phyloP scores from a whole-genome alignment of 2,888 invertebrate genomes.

The Kryphioiulus occultus region DNA sequence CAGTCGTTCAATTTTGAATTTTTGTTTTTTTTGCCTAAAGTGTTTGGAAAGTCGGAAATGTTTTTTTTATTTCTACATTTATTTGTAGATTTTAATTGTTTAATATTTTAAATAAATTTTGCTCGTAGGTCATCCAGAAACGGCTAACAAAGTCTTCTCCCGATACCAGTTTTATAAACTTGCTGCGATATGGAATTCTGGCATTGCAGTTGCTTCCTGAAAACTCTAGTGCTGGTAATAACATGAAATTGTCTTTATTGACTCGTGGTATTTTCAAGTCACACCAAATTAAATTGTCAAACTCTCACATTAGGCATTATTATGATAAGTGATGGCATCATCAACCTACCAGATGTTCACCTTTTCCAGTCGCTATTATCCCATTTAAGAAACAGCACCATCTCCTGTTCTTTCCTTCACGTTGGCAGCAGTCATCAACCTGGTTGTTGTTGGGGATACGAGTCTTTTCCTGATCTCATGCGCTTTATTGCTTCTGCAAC shows the following conservation, averaged over 20 bases:
- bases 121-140: background rate
- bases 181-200: conserved; percentile 78
- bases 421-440: conserved; percentile 74
- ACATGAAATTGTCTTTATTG: conserved; percentile 58
- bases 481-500: conserved; percentile 78
- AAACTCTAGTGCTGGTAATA: conserved; percentile 74
- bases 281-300: background rate
- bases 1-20: too few species aligned
- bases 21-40: too few species aligned
- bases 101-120: background rate
- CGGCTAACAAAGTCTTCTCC: conserved; percentile 61
- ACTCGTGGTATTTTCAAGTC: background rate
- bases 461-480: conserved; percentile 77
- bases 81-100: background rate
- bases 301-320: conserved; percentile 69
- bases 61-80: too few species aligned
- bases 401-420: conserved; percentile 78
- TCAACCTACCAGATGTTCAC: conserved; percentile 74
- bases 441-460: conserved; percentile 72
- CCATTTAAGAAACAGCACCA: conserved; percentile 75
- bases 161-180: conserved; percentile 77
- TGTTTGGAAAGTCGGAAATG: too few species aligned
- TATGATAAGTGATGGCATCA: conserved; percentile 77
- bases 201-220: conserved; percentile 77
- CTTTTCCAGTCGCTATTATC: conserved; percentile 75